These are phyloP conservation scores for Drosophila borborema DNA, from an alignment of 2,888 invertebrate genomes.

Conservation along the genomic window DNA sequence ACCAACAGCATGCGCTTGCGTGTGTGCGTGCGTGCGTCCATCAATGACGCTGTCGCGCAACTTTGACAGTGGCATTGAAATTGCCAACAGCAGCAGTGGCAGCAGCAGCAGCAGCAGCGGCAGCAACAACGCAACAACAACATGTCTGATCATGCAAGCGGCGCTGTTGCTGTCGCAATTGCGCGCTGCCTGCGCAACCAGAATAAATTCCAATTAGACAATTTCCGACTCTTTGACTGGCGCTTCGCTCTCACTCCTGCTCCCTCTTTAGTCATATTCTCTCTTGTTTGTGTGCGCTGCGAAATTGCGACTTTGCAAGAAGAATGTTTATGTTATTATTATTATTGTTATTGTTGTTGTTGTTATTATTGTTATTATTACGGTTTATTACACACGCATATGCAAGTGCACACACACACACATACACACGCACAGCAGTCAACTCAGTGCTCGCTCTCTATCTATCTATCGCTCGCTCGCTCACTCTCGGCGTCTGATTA, in stretches of 20 bases:
- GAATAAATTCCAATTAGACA: conserved; percentile 58
- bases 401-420: conserved; percentile 6
- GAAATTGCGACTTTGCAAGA: conserved; percentile 46
- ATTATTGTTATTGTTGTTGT: conserved; percentile 30
- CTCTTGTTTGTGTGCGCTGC: neutral
- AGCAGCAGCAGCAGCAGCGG: conserved; percentile 10
- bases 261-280: neutral
- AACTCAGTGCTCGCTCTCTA: neutral
- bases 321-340: conserved; percentile 40
- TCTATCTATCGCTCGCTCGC: neutral
- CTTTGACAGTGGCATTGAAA: conserved; percentile 77
- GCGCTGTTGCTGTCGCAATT: conserved; percentile 20
- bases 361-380: conserved; percentile 36
- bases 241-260: neutral
- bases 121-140: conserved; percentile 5
- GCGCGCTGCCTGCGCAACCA: conserved; percentile 20
- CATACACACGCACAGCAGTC: conserved; percentile 4
- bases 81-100: conserved; percentile 14
- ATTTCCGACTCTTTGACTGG: conserved; percentile 39
- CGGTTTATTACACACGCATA: conserved; percentile 18
- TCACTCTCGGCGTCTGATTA: conserved; percentile 35
- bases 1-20: conserved; percentile 13
- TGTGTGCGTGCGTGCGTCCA: conserved; percentile 27
- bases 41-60: conserved; percentile 44
- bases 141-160: conserved; percentile 36